These are phyloP conservation scores for Ectemnius lituratus DNA, from an alignment of 2,888 invertebrate genomes.

Conservation along the genomic window DNA sequence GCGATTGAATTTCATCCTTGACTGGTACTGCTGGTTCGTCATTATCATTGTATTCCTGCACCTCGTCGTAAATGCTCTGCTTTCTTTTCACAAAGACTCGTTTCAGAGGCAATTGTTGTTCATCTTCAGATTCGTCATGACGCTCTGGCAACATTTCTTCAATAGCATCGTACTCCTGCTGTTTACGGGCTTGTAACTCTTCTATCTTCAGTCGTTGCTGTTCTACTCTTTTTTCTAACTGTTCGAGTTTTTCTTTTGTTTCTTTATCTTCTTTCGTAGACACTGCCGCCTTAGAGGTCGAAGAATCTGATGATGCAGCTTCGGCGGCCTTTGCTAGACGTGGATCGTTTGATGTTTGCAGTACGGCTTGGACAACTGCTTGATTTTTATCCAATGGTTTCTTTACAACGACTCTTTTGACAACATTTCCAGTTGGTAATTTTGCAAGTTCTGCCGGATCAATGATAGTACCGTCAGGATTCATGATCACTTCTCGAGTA, in stretches of 20 bases:
- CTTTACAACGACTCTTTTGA: conserved; percentile 75
- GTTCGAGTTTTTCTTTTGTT: conserved; percentile 74
- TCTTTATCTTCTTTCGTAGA: conserved; percentile 70
- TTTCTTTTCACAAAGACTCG: conserved; percentile 82
- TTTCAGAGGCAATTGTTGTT: conserved; percentile 79
- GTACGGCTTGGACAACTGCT: conserved; percentile 62
- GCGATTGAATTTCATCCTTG: background rate
- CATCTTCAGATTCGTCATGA: conserved; percentile 74
- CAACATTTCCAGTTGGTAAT: conserved; percentile 74
- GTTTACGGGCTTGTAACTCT: conserved; percentile 72
- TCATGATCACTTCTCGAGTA: conserved; percentile 75
- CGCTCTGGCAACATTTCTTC: conserved; percentile 75
- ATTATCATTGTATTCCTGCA: conserved; percentile 72
- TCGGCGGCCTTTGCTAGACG: conserved; percentile 59
- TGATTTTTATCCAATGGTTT: conserved; percentile 70
- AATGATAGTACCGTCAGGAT: conserved; percentile 75
- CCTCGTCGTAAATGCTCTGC: conserved; percentile 77
- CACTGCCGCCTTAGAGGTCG: conserved; percentile 52
- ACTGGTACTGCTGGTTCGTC: conserved; percentile 25
- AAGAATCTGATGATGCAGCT: conserved; percentile 29
- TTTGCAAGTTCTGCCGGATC: conserved; percentile 75
- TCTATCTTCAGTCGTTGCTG: conserved; percentile 74
- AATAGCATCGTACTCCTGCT: conserved; percentile 71
- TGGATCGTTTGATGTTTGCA: conserved; percentile 58
- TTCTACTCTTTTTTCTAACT: conserved; percentile 73